These are phyloP conservation scores for Eupithecia subumbrata DNA, from an alignment of 2,888 invertebrate genomes.

Conservation along the genomic window DNA sequence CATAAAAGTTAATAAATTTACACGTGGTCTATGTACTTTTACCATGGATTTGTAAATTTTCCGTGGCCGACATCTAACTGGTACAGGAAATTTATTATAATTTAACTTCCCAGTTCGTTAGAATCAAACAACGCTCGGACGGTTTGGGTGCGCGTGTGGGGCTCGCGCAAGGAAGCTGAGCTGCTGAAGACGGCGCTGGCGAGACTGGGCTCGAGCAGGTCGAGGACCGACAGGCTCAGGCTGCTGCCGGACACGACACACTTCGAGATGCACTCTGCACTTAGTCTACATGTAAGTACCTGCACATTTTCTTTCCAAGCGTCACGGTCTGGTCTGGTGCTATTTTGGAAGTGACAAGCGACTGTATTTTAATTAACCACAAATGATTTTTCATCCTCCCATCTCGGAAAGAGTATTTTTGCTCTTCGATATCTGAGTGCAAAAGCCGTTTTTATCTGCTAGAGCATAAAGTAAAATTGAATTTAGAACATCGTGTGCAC, in stretches of 20 bases:
- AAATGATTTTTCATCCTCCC: no score
- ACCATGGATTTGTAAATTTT: not conserved
- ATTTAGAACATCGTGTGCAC: no score
- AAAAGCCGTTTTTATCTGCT: no score
- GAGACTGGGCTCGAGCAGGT: slow-evolving; percentile 61
- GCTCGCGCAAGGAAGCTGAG: slow-evolving; percentile 67
- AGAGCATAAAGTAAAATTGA: no score
- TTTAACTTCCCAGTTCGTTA: slow-evolving; percentile 50
- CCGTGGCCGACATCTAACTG: not conserved
- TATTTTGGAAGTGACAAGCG: not conserved
- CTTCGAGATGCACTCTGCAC: not conserved
- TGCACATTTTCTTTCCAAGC: not conserved
- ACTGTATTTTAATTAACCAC: not conserved
- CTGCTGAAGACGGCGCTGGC: slow-evolving; percentile 68
- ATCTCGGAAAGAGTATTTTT: no score
- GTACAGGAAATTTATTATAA: not conserved
- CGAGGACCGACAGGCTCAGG: slow-evolving; percentile 42
- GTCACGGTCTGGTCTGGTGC: not conserved
- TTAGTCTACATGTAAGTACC: not conserved
- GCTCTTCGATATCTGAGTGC: no score
- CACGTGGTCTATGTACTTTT: not conserved
- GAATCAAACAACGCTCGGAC: slow-evolving; percentile 63
- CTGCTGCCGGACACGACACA: not conserved
- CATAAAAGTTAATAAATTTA: not conserved
- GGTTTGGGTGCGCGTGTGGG: slow-evolving; percentile 73